Evolutionary conservation across 64 coral and sea anemone species (phyloP).

Genomic region (Montipora efflorescens): DNA sequence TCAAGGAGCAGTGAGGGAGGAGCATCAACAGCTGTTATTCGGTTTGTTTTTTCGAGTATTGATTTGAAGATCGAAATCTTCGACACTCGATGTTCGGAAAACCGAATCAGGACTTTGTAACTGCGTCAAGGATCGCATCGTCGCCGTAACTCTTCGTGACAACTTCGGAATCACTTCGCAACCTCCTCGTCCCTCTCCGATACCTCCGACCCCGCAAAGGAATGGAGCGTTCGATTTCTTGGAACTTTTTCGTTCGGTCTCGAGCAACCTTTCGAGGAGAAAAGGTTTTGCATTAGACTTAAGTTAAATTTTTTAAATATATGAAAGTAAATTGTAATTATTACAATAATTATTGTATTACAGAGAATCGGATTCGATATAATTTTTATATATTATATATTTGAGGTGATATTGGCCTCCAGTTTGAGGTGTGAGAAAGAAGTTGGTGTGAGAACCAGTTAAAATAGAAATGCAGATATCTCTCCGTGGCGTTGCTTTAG

Average conservation of each 20-base stretch:
- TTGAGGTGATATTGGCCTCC: background rate
- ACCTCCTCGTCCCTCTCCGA: background rate
- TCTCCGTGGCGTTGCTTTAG: background rate
- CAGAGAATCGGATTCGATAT: background rate
- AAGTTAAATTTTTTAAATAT: background rate
- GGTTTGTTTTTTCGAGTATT: background rate
- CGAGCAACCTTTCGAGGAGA: no score
- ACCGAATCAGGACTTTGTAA: background rate
- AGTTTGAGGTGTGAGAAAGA: background rate
- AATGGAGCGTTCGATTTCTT: no score
- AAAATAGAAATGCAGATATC: background rate
- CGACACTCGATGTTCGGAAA: background rate
- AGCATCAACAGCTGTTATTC: background rate
- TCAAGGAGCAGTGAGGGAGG: background rate
- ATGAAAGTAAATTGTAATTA: conserved; percentile 4
- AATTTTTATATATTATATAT: conserved; percentile 34
- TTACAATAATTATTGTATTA: background rate
- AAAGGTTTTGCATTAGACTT: background rate
- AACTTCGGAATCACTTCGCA: background rate
- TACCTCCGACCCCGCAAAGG: no score
- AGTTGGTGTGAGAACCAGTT: background rate
- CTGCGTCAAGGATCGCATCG: background rate
- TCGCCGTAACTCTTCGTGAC: background rate
- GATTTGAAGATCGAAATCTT: background rate
- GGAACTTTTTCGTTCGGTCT: no score